Conservation (phyloP, 2,888 invertebrate species). For the Chymomyza caudatula region DNA sequence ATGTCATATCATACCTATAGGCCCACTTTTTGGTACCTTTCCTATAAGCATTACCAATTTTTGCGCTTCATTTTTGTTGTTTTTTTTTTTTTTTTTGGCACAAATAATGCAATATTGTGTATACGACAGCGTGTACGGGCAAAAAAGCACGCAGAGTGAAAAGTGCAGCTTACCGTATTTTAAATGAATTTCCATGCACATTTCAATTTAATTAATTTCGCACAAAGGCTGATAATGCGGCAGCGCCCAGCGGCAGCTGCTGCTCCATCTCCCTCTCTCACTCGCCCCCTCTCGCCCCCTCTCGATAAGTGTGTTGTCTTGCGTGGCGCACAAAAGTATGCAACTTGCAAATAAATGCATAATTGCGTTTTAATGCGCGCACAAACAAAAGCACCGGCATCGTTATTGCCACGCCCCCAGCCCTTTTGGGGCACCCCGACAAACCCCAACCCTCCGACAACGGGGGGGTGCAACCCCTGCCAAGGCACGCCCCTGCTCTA, state of each 20-base stretch:
- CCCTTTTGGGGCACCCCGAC: too few relatives aligned
- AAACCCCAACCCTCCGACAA: too few relatives aligned
- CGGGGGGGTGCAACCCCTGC: not conserved
- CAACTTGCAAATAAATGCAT: slow-evolving; percentile 37
- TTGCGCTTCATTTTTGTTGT: not conserved
- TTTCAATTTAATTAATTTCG: slow-evolving; percentile 61
- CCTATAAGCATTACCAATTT: slow-evolving; percentile 19
- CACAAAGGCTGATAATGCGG: slow-evolving; percentile 15
- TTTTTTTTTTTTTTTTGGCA: slow-evolving; percentile 6
- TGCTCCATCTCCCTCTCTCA: not conserved
- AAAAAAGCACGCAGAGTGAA: not conserved
- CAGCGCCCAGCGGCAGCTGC: not conserved
- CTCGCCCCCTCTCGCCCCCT: not conserved
- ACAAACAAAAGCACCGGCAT: slow-evolving; percentile 48
- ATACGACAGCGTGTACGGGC: slow-evolving; percentile 31
- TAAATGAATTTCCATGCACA: slow-evolving; percentile 58
- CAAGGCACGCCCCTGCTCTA: not conserved
- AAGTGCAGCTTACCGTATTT: slow-evolving; percentile 13
- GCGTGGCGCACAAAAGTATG: slow-evolving; percentile 40
- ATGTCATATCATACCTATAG: not conserved
- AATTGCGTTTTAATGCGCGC: slow-evolving; percentile 59
- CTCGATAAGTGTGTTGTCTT: slow-evolving; percentile 33
- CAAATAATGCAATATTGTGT: slow-evolving; percentile 23
- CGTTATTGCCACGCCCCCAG: not conserved
- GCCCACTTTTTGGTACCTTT: not conserved